phyloP scores from a whole-genome alignment of 2,888 invertebrate species.

The Bombylius major region DNA sequence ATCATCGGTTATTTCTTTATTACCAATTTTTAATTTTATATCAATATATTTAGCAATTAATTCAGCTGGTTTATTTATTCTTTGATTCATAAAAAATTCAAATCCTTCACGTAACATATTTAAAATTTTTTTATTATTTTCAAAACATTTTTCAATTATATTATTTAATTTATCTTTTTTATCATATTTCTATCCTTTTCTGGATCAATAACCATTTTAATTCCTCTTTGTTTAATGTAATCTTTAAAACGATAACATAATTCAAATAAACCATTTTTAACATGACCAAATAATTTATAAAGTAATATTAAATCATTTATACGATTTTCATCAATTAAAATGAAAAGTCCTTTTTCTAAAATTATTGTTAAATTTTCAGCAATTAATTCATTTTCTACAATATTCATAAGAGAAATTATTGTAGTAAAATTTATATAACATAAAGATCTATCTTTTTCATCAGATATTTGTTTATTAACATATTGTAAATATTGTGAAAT shows the following conservation, averaged over 20 bases:
- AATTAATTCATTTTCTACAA: conserved; percentile 86
- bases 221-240: conserved; percentile 93
- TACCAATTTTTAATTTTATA: conserved; percentile 88
- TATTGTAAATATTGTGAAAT: conserved; percentile 91
- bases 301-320: conserved; percentile 73
- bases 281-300: conserved; percentile 76
- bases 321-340: conserved; percentile 82
- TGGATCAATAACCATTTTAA: conserved; percentile 92
- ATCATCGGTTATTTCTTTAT: conserved; percentile 98
- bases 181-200: conserved; percentile 99
- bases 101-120: conserved; percentile 95
- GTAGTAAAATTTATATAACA: conserved; percentile 92
- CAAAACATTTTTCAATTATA: conserved; percentile 82
- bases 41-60: conserved; percentile 98
- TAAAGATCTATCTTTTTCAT: conserved; percentile 85
- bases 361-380: conserved; percentile 84
- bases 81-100: conserved; percentile 94
- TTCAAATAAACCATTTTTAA: conserved; percentile 82
- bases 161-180: conserved; percentile 91
- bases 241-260: conserved; percentile 81
- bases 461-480: conserved; percentile 86
- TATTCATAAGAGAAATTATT: conserved; percentile 76
- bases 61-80: conserved; percentile 98
- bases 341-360: conserved; percentile 84
- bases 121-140: conserved; percentile 84